Evolutionary conservation across 2,113 vertebrate genomes (phyloP).

Genomic region (Sinocyclocheilus maitianheensis): DNA sequence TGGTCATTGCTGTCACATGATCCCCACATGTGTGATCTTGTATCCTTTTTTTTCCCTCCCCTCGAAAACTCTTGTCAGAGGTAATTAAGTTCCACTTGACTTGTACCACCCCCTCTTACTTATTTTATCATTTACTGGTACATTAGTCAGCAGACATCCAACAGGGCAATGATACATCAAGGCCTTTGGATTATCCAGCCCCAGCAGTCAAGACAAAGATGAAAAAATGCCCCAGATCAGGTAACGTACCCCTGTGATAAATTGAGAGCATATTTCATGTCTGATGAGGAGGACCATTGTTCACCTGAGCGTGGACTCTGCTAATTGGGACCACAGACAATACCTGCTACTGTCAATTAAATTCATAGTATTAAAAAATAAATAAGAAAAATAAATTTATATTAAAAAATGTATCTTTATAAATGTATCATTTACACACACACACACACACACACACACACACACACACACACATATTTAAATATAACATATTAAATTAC

Average conservation of each 20-base stretch:
- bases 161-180: conserved; percentile 30
- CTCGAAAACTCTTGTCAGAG: conserved; percentile 43
- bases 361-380: neutral
- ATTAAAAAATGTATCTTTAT: too few relatives aligned
- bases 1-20: conserved; percentile 44
- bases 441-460: too few relatives aligned
- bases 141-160: conserved; percentile 57
- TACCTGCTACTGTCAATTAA: too few relatives aligned
- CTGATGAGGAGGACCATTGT: conserved; percentile 23
- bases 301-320: neutral
- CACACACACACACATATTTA: too few relatives aligned
- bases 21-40: conserved; percentile 31
- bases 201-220: conserved; percentile 1
- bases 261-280: conserved; percentile 35
- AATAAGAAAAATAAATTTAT: neutral
- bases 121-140: conserved; percentile 57
- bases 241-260: conserved; percentile 24
- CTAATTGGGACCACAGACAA: neutral
- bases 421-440: neutral
- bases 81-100: conserved; percentile 57
- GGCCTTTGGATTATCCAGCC: conserved; percentile 35
- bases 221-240: conserved; percentile 44
- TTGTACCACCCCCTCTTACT: conserved; percentile 36
- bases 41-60: conserved; percentile 4
- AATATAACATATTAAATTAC: too few relatives aligned